Percentiles rank a stretch among this genome's conserved stretches.
These are phyloP conservation scores for Chrysocyon brachyurus DNA, from an alignment of 2,797 vertebrate species.

Conservation along the genomic window DNA sequence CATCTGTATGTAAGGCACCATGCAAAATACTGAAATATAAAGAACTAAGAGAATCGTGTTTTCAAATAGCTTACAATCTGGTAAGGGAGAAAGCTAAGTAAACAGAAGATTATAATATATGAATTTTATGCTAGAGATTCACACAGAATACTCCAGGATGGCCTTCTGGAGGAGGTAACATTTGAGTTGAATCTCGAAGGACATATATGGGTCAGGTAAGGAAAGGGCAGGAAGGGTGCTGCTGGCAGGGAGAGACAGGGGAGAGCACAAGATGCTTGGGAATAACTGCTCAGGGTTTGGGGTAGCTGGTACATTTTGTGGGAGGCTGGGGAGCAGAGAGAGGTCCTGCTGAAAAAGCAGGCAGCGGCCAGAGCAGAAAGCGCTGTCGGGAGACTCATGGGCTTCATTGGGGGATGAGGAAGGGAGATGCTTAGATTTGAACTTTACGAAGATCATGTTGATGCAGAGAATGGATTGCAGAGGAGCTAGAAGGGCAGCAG, in stretches of 20 bases:
- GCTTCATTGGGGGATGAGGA: neutral
- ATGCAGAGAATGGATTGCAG: neutral
- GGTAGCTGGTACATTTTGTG: neutral
- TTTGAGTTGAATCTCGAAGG: neutral
- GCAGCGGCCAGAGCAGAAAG: neutral
- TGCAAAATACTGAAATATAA: neutral
- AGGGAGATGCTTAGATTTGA: neutral
- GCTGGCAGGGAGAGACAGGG: neutral
- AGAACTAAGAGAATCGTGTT: neutral
- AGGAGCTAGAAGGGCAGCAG: neutral
- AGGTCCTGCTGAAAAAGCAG: neutral
- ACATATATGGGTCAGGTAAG: neutral
- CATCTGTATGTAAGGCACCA: neutral
- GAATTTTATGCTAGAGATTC: conserved; percentile 23
- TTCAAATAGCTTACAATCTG: conserved; percentile 47
- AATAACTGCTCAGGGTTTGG: neutral
- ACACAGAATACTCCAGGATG: neutral
- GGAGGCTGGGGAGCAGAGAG: neutral
- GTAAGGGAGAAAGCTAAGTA: neutral
- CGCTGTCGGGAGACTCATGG: neutral
- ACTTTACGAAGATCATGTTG: neutral
- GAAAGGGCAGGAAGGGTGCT: conserved; percentile 28
- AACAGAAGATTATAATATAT: neutral
- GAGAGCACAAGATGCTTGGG: neutral
- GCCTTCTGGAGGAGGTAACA: neutral